Percentiles rank a stretch among this genome's conserved stretches.
These are phyloP conservation scores for Plumapathes pennacea DNA, from an alignment of 92 coral and sea anemone species.

Conservation along the genomic window DNA sequence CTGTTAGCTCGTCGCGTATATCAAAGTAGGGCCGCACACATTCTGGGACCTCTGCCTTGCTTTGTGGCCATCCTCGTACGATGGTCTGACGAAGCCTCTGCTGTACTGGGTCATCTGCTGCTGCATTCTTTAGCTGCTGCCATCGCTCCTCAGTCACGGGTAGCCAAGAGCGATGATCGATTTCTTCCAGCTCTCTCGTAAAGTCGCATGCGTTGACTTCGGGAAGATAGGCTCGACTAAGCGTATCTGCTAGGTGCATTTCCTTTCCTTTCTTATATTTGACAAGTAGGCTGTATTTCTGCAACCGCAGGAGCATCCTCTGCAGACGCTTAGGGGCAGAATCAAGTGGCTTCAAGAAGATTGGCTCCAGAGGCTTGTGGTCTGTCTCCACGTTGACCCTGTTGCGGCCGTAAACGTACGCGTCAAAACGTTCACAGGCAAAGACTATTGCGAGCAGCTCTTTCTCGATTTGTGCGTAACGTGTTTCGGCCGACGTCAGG, in stretches of 20 bases:
- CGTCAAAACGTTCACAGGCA: constrained; percentile 41
- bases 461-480: constrained; percentile 48
- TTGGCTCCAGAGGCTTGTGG: constrained; percentile 51
- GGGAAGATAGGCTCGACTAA: constrained; percentile 13
- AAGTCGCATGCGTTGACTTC: constrained; percentile 11
- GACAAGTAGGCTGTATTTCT: constrained; percentile 18
- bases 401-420: constrained; percentile 35
- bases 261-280: constrained; percentile 26
- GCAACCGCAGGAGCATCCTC: constrained; percentile 6
- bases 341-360: constrained; percentile 39
- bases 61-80: constrained; percentile 34
- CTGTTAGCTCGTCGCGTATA: constrained; percentile 29
- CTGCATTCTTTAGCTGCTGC: constrained; percentile 50
- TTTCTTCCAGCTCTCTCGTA: constrained; percentile 10
- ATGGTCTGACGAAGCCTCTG: constrained; percentile 35
- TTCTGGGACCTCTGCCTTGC: constrained; percentile 31
- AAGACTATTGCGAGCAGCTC: constrained; percentile 49
- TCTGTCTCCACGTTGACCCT: constrained; percentile 35
- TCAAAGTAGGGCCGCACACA: constrained; percentile 31
- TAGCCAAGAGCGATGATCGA: constrained; percentile 19
- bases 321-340: constrained; percentile 49
- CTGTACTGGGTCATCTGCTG: constrained; percentile 39
- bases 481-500: constrained; percentile 35
- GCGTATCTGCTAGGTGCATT: constrained; percentile 37
- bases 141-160: constrained; percentile 9